Evolutionary conservation across 2,113 vertebrate genomes (phyloP).

Genomic region (Chionis minor): DNA sequence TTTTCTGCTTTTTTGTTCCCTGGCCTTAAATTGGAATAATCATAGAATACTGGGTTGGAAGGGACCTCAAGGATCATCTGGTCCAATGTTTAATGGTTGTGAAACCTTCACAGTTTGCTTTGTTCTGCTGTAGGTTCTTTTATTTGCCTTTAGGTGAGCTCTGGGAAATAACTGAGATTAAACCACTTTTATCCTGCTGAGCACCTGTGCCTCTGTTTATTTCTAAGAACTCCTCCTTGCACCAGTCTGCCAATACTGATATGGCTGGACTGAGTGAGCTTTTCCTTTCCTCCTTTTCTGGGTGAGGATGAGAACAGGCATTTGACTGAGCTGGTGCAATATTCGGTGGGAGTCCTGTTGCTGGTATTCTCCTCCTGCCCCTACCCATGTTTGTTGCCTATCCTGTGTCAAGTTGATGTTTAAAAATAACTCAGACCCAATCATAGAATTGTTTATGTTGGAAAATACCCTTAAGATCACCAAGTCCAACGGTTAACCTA

Average conservation of each 20-base stretch:
- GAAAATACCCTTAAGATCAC: background rate
- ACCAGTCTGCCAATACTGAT: background rate
- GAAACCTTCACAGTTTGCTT: rapidly evolving
- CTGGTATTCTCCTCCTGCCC: background rate
- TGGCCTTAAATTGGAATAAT: background rate
- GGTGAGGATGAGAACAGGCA: background rate
- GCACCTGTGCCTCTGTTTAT: background rate
- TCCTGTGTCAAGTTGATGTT: background rate
- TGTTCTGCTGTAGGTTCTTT: background rate
- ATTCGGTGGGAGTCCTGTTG: background rate
- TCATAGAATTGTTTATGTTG: background rate
- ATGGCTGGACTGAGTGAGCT: background rate
- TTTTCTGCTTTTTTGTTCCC: background rate
- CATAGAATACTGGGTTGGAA: background rate
- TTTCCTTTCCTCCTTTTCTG: background rate
- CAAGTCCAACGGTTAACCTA: background rate
- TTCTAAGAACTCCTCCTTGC: background rate
- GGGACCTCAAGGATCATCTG: background rate
- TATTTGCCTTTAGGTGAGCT: background rate
- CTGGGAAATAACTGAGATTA: background rate
- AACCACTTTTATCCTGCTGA: background rate
- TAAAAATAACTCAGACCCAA: background rate
- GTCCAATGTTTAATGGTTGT: rapidly evolving
- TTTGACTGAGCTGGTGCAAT: background rate
- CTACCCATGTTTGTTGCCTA: rapidly evolving